Evolutionary conservation across 2,113 vertebrate genomes (phyloP), one percentile per base, ranked within the genome.

Genomic region (Etheostoma cragini): DNA sequence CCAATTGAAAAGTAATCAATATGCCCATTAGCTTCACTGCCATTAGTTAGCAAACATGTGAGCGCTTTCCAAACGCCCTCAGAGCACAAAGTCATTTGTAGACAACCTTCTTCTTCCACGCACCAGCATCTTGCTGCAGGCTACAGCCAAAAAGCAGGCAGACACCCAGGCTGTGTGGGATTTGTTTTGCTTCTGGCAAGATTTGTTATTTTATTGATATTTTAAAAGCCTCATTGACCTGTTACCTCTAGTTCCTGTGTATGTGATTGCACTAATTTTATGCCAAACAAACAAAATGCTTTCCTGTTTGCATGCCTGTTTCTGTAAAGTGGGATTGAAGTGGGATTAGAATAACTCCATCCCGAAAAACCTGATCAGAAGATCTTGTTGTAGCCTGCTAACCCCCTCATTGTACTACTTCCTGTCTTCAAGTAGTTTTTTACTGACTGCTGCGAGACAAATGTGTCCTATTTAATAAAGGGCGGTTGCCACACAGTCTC

Each of bases 1-100:
- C 52, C 57, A 71, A 90, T 87, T 81, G 82, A 88, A 87, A 89
- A 74, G 68, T 78, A 85, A 92, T 93, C 85, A 87, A 91, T 91
- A 84, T 60, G 11, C 65, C 86, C 87, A 91, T 93, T 93, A 92
- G 87, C 84, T 87, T 63, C 65, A 15, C 66, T 65, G 76, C 84
- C 77, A 83, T 85, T 87, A 82, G 67, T 69, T 86, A 82, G 66
- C 76, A 78, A 87, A 84, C 76, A 80, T 81, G 87, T 76, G 82
- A 87, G 79, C 68, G 42, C 80, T 87, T 81, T 79, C 80, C 81
- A 82, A 79, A 86, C 30, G 62, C 79, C 90, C 90, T 82, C 72
- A 4, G 80, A 83, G 81, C 86, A 77, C 81, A 72, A 86, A 91
- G 80, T 81, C 82, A 81, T 91, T 78, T 88, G 88, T 81, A 61